These are phyloP conservation scores for Colinus virginianus DNA, from an alignment of 2,113 vertebrate species.

Conservation along the genomic window DNA sequence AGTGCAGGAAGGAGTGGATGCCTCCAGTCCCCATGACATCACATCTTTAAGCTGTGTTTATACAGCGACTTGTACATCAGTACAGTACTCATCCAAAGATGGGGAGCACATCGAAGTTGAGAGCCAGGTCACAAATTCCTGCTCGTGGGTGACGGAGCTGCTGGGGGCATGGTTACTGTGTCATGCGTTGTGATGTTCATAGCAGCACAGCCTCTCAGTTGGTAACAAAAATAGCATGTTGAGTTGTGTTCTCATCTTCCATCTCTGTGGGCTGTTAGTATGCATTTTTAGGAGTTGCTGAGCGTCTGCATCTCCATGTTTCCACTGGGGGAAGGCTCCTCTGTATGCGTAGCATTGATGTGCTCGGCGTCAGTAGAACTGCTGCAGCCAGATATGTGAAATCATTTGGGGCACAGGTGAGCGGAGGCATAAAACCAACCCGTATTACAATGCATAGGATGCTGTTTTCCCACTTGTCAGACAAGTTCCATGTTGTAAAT, in stretches of 20 bases:
- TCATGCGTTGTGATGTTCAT: background rate
- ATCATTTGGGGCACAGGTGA: background rate
- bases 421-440: background rate
- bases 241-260: background rate
- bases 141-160: background rate
- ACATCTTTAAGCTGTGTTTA: background rate
- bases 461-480: conserved; percentile 4
- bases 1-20: background rate
- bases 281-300: background rate
- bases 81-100: background rate
- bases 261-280: background rate
- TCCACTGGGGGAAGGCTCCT: background rate
- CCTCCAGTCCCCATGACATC: rapidly evolving
- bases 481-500: background rate
- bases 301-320: background rate
- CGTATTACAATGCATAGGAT: background rate
- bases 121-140: background rate
- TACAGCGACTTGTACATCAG: background rate
- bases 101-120: background rate
- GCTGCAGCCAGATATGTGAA: background rate
- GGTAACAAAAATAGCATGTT: background rate
- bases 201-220: background rate
- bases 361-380: background rate
- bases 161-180: conserved; percentile 4
- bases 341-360: background rate